phyloP scores from a whole-genome alignment of 2,797 vertebrate genomes.

The Urophycis tenuis region DNA sequence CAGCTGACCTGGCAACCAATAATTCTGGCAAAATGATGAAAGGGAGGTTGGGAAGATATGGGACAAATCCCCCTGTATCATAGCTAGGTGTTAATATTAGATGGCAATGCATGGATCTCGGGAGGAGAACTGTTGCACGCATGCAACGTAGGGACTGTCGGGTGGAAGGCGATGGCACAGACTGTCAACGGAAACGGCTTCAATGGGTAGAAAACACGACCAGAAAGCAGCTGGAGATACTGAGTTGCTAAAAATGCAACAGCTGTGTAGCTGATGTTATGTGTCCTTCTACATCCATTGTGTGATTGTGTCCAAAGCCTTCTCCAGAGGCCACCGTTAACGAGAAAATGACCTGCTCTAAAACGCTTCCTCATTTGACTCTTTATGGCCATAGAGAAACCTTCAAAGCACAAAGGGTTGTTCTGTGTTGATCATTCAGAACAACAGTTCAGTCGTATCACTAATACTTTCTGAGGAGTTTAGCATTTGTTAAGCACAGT shows the following conservation, averaged over 20 bases:
- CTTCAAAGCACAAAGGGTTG: conserved; percentile 55
- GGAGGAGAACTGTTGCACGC: background rate
- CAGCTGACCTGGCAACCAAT: conserved; percentile 63
- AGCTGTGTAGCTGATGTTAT: conserved; percentile 34
- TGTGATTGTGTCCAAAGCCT: conserved; percentile 44
- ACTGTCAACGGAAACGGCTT: conserved; percentile 5
- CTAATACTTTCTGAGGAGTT: conserved; percentile 14
- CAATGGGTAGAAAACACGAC: conserved; percentile 32
- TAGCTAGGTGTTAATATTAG: conserved; percentile 30
- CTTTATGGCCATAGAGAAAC: conserved; percentile 47
- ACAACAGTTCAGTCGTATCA: background rate
- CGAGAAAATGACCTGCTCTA: conserved; percentile 40
- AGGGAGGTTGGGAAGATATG: conserved; percentile 35
- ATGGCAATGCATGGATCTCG: conserved; percentile 3
- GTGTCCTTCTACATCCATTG: conserved; percentile 37
- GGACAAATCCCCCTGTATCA: conserved; percentile 42
- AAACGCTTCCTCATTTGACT: conserved; percentile 30
- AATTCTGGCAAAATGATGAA: conserved; percentile 48
- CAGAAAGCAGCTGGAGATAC: conserved; percentile 38
- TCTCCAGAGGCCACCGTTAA: conserved; percentile 32
- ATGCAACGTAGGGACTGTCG: background rate
- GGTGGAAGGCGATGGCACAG: background rate
- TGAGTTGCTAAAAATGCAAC: conserved; percentile 38
- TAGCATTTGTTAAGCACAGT: conserved; percentile 55
- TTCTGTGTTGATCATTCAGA: conserved; percentile 25